Conservation (phyloP, 1,140 invertebrate species). For the Drosophila lacertosa region DNA sequence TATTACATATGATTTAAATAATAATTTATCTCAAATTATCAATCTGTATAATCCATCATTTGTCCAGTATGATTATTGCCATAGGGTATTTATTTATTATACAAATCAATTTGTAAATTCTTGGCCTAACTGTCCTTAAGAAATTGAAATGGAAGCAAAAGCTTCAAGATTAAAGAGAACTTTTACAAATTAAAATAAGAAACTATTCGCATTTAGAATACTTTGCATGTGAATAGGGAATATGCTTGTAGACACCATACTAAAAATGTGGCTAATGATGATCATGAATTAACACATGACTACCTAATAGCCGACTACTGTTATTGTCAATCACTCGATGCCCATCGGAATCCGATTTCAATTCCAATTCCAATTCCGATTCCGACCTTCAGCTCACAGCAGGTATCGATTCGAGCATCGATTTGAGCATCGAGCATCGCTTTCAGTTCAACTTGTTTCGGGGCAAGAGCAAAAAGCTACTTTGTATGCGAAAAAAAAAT, state of each 20-base stretch:
- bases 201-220: conserved; percentile 7
- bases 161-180: not conserved
- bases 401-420: conserved; percentile 3
- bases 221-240: conserved; percentile 9
- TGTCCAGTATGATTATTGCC: no score
- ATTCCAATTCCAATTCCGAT: conserved; percentile 4
- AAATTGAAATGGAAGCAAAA: not conserved
- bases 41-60: no score
- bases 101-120: no score
- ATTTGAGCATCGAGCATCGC: not conserved
- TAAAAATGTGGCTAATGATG: conserved; percentile 17
- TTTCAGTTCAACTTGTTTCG: conserved; percentile 1
- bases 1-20: no score
- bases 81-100: no score
- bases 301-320: conserved; percentile 16
- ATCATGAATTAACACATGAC: conserved; percentile 7
- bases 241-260: conserved; percentile 1
- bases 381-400: conserved; percentile 35
- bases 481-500: conserved; percentile 69
- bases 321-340: conserved; percentile 18
- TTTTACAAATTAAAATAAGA: not conserved
- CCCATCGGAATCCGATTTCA: not conserved
- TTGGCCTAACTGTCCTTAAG: no score
- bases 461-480: conserved; percentile 18
- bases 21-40: no score